Evolutionary conservation across 2,113 vertebrate species (phyloP).

Genomic region (Pterocles orientalis): DNA sequence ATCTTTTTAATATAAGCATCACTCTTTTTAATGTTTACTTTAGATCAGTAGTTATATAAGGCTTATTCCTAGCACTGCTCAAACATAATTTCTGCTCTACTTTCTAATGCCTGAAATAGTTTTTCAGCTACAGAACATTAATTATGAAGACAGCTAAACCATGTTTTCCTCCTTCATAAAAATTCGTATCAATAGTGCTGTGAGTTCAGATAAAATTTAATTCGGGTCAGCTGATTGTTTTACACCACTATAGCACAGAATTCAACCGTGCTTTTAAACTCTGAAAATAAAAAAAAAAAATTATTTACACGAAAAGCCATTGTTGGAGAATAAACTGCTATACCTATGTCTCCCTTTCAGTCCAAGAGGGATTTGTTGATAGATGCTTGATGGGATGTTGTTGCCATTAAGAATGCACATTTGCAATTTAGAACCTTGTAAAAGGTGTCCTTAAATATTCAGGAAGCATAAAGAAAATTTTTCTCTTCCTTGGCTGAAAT

Average conservation of each 20-base stretch:
- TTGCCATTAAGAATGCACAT: background rate
- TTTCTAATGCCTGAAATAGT: constrained; percentile 26
- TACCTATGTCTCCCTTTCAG: background rate
- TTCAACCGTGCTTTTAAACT: background rate
- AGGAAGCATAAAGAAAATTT: background rate
- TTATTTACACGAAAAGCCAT: background rate
- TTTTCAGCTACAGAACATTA: background rate
- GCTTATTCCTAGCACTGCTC: background rate
- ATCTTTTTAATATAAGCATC: background rate
- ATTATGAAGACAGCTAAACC: background rate
- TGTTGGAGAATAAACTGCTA: background rate
- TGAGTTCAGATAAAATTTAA: background rate
- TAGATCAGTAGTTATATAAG: constrained; percentile 11
- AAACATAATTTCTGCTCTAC: constrained; percentile 9
- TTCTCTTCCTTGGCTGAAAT: background rate
- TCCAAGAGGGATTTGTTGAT: background rate
- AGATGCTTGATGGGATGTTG: background rate
- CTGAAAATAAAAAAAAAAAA: background rate
- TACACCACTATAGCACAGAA: background rate
- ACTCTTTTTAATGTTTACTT: background rate
- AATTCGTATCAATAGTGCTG: background rate
- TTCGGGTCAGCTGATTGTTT: background rate
- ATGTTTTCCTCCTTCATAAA: background rate
- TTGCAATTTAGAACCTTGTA: background rate
- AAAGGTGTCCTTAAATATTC: background rate